Evolutionary conservation across 2,113 vertebrate genomes (phyloP).

Genomic region (Mellivora capensis): DNA sequence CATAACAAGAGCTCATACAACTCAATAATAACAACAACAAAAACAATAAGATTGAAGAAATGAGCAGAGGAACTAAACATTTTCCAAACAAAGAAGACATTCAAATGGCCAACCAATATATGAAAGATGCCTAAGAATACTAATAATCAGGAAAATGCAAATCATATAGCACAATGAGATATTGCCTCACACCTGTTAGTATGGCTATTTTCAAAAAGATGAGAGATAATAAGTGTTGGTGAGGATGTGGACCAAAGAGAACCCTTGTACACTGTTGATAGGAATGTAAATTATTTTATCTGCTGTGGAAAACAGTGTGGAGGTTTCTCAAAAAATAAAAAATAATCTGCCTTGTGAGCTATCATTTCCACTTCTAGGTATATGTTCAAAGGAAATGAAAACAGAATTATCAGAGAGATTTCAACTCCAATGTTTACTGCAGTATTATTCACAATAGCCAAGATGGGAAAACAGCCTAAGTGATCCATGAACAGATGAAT

Average conservation of each 20-base stretch:
- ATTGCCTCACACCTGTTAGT: background rate
- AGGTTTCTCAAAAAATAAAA: background rate
- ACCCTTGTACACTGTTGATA: background rate
- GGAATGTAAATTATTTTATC: background rate
- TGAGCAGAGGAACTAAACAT: background rate
- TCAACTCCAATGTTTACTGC: background rate
- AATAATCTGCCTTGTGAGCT: background rate
- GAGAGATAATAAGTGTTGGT: background rate
- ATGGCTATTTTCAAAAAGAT: background rate
- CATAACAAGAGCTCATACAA: background rate
- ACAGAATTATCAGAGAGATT: background rate
- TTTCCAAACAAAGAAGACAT: background rate
- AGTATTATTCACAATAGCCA: background rate
- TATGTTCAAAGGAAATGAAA: background rate
- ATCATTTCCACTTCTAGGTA: background rate
- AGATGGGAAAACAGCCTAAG: background rate
- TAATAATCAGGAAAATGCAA: background rate
- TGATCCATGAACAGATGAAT: background rate
- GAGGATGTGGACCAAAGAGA: background rate
- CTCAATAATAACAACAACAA: background rate
- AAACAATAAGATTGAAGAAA: background rate
- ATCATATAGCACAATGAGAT: background rate
- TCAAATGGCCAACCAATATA: background rate
- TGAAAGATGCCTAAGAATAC: background rate
- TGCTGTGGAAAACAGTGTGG: background rate